Base-by-base conservation (phyloP, 53 echinoderm and acorn worm genomes). In the Echinometra lucunter region DNA sequence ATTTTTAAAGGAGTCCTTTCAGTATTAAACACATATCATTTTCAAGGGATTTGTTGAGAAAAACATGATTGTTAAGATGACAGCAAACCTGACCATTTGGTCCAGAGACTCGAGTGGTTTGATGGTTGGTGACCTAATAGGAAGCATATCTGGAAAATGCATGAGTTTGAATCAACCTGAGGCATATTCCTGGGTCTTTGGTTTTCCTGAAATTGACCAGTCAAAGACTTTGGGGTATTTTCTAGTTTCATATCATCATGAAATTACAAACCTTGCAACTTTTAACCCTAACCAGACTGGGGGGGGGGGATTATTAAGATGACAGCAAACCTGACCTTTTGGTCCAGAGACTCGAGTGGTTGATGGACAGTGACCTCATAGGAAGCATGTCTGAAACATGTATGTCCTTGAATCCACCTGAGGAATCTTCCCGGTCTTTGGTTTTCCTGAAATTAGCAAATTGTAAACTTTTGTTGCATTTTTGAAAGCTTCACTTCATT, bases 291-390 rank as follows among this genome's bases (percentile, higher is more conserved):
- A 74, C 74, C 12, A 74, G n/a, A n/a, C n/a, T n/a, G n/a, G n/a
- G n/a, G n/a, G n/a, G n/a, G n/a, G n/a, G n/a, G n/a, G 35, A n/a
- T 72, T 70, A 30, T 15, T 34, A 98, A 78, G 97, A 98, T 56
- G 96, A 97, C 78, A 98, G 95, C 47, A 98, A 97, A 94, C 95
- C 98, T 47, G 98, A 98, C 89, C 99, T 97, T 32, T 97, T 98
- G 45, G 96, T 98, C 53, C 98, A 98, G 88, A 94, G 98, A 92
- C 98, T 98, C 89, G 27, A 27, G n/a, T 7, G 55, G 49, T 45
- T 34, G n/a, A 15, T 42, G 63, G 19, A 19, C 21, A 21, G 21
- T 63, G 8, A 63, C 63, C 63, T 63, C 63, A 40, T 19, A 42
- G 78, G 78, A 78, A 42, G 21, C 42, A 3, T 78, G 78, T 38